Base-by-base conservation (phyloP, 1,140 invertebrate genomes). In the Ptiloglossa arizonensis region DNA sequence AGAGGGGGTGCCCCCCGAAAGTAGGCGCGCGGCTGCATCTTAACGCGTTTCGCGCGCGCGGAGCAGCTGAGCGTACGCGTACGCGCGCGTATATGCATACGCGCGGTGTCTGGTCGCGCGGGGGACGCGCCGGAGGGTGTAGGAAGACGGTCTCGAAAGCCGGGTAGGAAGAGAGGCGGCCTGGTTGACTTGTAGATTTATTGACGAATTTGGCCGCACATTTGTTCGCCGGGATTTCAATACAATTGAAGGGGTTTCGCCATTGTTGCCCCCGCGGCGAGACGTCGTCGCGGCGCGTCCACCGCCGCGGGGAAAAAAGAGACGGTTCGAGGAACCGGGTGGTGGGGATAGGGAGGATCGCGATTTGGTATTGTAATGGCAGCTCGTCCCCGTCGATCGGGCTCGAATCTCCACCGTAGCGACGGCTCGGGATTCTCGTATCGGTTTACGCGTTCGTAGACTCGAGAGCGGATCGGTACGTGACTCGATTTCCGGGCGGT, bases 151-250 rank as follows among this genome's bases (percentile, higher is more conserved):
- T 44, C 62, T 38, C 35, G 46, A 59, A 27, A 54, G 54, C n/a
- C 1, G 27, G 4, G 41, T 27, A 27, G 52, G 46, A 66, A 74
- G 60, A 27, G 27, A 54, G 67, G 75, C 46, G 44, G 52, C 54
- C 80, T 81, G 80, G 86, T 88, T 89, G 86, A 88, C 87, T 89
- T 85, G 85, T 86, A 90, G 88, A 90, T 90, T 90, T 90, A 90
- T 90, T 87, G 89, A 90, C 82, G 89, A 90, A 90, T 90, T 90
- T 89, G 84, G 86, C 78, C 75, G 80, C 88, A 86, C 86, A 89
- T 90, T 90, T 90, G 89, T 89, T 89, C 85, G 67, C 64, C 74
- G 56, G 87, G 85, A 90, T 90, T 90, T 90, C 87, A 90, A 90
- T 90, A 90, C 89, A 90, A 90, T 89, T 89, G 88, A 89, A 88